Conservation (phyloP, 1,140 invertebrate genomes). For the Leptonema lineaticorne region DNA sequence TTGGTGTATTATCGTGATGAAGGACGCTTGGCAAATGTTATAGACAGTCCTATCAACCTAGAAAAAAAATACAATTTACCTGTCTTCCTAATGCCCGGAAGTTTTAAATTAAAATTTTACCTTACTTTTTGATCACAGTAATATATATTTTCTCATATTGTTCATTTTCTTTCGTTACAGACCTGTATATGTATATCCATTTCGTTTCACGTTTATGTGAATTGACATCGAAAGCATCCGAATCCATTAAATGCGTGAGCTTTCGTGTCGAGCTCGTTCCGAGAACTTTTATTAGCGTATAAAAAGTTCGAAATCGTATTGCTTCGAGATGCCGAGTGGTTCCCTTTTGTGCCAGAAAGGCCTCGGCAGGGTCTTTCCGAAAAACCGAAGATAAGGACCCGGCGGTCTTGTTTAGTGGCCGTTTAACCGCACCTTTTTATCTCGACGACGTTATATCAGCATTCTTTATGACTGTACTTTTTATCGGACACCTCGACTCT, state of each 20-base stretch:
- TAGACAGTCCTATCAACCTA: too few relatives aligned
- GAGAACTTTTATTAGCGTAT: constrained; percentile 5
- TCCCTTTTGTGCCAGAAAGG: not conserved
- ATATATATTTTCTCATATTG: too few relatives aligned
- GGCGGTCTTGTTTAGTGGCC: constrained; percentile 28
- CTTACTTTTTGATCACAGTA: too few relatives aligned
- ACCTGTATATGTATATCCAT: too few relatives aligned
- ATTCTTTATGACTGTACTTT: constrained; percentile 22
- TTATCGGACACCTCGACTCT: constrained; percentile 15
- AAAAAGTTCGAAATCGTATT: not conserved
- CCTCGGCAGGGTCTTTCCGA: not conserved
- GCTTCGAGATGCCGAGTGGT: not conserved
- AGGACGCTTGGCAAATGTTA: too few relatives aligned
- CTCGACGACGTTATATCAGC: constrained; percentile 27
- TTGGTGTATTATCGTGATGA: too few relatives aligned
- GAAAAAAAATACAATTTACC: too few relatives aligned
- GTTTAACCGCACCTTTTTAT: constrained; percentile 30
- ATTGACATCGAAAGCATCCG: not conserved
- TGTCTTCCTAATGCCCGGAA: too few relatives aligned
- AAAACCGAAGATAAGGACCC: constrained; percentile 28
- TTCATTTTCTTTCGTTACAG: too few relatives aligned
- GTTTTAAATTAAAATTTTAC: too few relatives aligned
- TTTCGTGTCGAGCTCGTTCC: not conserved
- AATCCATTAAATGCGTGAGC: constrained; percentile 6
- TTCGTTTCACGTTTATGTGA: not conserved